Evolutionary conservation across 2,888 invertebrate genomes (phyloP), one percentile per base, ranked within the genome.

Genomic region (Adela reaumurella): DNA sequence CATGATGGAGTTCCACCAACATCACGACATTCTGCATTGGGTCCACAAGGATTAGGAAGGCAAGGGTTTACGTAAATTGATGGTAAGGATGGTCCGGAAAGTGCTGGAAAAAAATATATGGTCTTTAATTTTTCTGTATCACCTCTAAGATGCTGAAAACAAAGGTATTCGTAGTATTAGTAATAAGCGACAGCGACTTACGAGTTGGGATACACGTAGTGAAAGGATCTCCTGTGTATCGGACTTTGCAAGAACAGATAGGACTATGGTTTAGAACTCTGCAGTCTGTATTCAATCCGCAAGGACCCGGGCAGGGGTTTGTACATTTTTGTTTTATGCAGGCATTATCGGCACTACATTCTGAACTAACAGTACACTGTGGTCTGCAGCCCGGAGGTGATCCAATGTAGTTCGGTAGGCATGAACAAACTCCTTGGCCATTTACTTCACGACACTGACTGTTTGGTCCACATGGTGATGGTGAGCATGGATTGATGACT

Each of bases 231-330:
- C 88, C 89, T 17, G 83, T 83, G 56, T 78, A 83, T 44, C 79
- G 78, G 17, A 67, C 58, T 19, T 73, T 77, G 62, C 92, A 92
- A 47, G 83, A 83, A 64, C 92, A 93, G 58, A 90, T 85, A 2
- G 92, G 90, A 62, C 86, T 89, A 61, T 91, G 92, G 62, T 90
- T 88, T 51, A 87, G 83, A 2, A 89, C 89, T 62, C 84, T 83
- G 61, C 93, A 93, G 41, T 82, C 73, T 3, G 88, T 78, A 58
- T 86, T 85, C 60, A 74, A 71, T 43, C 88, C 89, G 59, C 89
- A 90, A 47, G 84, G 84, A 50, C 83, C 85, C 28, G 84, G 83
- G 56, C 93, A 93, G 35, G 93, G 92, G 65, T 92, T 83, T 19
- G 74, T 63, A 63, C 94, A 94, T 70, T 89, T 90, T 56, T 86